A percentile compares a stretch with the other conserved stretches of the same genome.
These are phyloP conservation scores for Perdix hodgsoniae DNA, from an alignment of 2,797 vertebrate species.

Conservation along the genomic window DNA sequence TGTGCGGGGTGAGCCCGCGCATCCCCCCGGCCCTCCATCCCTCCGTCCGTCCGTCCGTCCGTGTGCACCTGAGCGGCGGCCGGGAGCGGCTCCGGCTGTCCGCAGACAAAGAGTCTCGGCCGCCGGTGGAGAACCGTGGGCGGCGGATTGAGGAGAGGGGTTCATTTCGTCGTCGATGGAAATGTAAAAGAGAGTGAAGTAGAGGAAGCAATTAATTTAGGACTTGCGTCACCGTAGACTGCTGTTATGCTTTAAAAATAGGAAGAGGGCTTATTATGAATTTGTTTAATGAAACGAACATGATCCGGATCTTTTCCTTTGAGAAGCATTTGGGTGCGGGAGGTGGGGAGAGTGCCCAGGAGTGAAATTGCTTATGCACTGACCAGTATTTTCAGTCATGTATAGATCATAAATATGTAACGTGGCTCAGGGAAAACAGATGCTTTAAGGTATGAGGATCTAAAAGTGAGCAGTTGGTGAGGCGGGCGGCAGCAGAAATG, in stretches of 20 bases:
- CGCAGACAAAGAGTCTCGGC: background rate
- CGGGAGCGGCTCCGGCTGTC: background rate
- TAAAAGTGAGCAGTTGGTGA: background rate
- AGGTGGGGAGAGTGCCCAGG: background rate
- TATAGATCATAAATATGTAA: background rate
- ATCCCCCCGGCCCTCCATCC: background rate
- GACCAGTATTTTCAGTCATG: background rate
- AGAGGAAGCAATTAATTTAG: conserved; percentile 52
- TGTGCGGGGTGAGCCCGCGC: background rate
- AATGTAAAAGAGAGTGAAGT: background rate
- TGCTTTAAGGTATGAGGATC: background rate
- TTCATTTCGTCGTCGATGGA: background rate
- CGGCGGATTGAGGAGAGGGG: background rate
- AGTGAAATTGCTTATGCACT: background rate
- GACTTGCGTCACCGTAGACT: background rate
- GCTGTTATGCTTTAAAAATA: conserved; percentile 21
- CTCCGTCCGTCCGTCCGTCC: background rate
- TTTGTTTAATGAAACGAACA: background rate
- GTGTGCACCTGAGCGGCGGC: background rate
- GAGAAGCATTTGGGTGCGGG: background rate
- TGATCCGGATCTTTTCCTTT: background rate
- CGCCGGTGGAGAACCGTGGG: background rate
- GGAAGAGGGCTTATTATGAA: conserved; percentile 5
- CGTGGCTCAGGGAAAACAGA: background rate
- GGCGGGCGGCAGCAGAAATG: background rate